Conservation (phyloP, 30 jellyfish, hydroid and myxozoan genomes). For the Morbakka virulenta region DNA sequence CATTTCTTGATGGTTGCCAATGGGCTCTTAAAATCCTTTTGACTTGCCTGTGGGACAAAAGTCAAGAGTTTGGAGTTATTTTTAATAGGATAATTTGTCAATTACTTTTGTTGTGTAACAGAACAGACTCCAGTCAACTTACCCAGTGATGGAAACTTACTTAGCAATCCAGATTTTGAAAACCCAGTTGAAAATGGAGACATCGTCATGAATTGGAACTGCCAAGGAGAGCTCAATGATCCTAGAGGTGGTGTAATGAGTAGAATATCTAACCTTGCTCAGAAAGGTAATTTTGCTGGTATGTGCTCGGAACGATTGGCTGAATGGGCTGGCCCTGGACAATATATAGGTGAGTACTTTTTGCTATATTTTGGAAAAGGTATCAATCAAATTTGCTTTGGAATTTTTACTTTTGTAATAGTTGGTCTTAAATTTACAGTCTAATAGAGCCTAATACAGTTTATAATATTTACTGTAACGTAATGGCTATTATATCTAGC, state of each 20-base stretch:
- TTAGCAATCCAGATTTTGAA: constrained; percentile 63
- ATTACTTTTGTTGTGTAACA: no score
- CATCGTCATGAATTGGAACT: constrained; percentile 37
- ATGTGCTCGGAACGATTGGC: constrained; percentile 61
- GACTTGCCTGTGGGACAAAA: no score
- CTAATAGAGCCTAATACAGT: no score
- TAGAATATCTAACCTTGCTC: constrained; percentile 32
- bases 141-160: constrained; percentile 10
- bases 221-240: constrained; percentile 70
- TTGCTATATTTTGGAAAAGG: not conserved
- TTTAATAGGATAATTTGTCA: no score
- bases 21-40: no score
- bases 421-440: no score
- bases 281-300: constrained; percentile 64
- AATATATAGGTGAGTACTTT: constrained; percentile 57
- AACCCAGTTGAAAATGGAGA: constrained; percentile 12
- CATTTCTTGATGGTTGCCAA: no score
- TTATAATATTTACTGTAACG: no score
- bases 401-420: not conserved
- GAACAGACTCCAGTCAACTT: not conserved
- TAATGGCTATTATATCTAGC: no score
- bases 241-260: constrained; percentile 57
- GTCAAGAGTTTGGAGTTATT: no score
- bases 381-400: not conserved
- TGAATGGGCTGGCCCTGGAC: constrained; percentile 92